Evolutionary conservation across 1,140 invertebrate genomes (phyloP), one percentile per base, ranked within the genome.

Genomic region (Drosophila melanica): DNA sequence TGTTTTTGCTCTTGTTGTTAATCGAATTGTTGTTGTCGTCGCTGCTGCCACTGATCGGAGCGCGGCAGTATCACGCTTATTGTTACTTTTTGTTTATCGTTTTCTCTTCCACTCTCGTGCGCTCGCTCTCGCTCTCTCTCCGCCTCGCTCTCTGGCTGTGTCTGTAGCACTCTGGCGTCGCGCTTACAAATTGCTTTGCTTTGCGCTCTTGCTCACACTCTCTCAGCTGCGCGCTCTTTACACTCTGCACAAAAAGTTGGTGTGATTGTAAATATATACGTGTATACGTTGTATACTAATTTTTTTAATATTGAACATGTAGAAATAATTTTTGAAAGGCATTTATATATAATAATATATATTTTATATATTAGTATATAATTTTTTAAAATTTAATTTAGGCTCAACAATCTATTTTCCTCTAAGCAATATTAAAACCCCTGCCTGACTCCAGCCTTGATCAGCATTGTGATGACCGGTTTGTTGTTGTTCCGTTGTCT

Each of bases 191-290:
- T 78, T 66, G 45, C 20, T 59, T 59, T 53, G 63, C 65, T 58
- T 82, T 62, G 42, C 75, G 48, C 71, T 69, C 76, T 70, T 47
- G 59, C 48, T 62, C 4, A 37, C 47, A 41, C 41, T 73, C 63
- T 68, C 42, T 60, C 72, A 64, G 59, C 72, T 50, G 50, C 27
- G 47, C 48, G 55, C 47, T 47, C 47, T 48, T 73, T 74, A 74
- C 58, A 74, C 66, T 53, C 79, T 81, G 60, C 39, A 44, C n/a
- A 53, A 73, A 48, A 81, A 45, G 78, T 75, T 66, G 41, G 55
- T 47, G 30, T 23, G 30, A 20, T 8, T 27, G 18, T 63, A 10
- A 37, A 47, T n/a, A 11, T 16, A 39, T 11, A 7, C n/a, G n/a
- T n/a, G n/a, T 27, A 23, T 23, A 23, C 20, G 20, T 23, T 23